Evolutionary conservation across 2,888 invertebrate species (phyloP), one percentile per base, ranked within the genome.

Genomic region (Drosophila mettleri): DNA sequence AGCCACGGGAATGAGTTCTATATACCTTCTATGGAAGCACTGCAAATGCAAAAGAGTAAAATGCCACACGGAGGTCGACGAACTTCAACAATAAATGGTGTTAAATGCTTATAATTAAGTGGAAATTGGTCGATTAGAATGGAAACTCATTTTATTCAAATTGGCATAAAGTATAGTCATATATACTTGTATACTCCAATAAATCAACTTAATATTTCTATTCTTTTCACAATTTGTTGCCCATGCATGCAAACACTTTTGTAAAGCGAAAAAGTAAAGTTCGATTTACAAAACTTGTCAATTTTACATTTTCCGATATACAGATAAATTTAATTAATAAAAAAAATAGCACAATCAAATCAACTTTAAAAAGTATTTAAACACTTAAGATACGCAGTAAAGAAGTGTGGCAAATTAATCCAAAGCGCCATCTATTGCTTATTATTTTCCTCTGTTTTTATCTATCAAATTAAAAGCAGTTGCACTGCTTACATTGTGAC

Each of bases 1-100:
- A 45, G 38, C 39, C 38, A 59, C 53, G 65, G 45, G 76, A 64
- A 73, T 57, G 62, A 45, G 48, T 67, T 48, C 20, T 24, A 34
- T 24, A 34, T 68, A 60, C 60, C 79, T 82, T 83, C 86, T 55
- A 58, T 69, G 76, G 80, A 86, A 85, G 74, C 54, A 54, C 31
- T 49, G 55, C 34, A 39, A 58, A 60, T 39, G 31, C 14, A 65
- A 46, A 59, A 38, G 68, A 57, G 67, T 43, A 66, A 64, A 69
- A 69, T 58, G 60, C 52, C 46, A 39, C 31, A n/a, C 55, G 68
- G 63, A 74, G 85, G 69, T 82, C 82, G 68, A 41, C 43, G 82
- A 77, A 77, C 81, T 68, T 53, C 22, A 18, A 24, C 41, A 34
- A 43, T 63, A 51, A 86, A 61, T 78, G 67, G 80, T 83, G 78